Evolutionary conservation across 2,888 invertebrate genomes (phyloP), one percentile per base, ranked within the genome.

Genomic region (Tenodera sinensis): DNA sequence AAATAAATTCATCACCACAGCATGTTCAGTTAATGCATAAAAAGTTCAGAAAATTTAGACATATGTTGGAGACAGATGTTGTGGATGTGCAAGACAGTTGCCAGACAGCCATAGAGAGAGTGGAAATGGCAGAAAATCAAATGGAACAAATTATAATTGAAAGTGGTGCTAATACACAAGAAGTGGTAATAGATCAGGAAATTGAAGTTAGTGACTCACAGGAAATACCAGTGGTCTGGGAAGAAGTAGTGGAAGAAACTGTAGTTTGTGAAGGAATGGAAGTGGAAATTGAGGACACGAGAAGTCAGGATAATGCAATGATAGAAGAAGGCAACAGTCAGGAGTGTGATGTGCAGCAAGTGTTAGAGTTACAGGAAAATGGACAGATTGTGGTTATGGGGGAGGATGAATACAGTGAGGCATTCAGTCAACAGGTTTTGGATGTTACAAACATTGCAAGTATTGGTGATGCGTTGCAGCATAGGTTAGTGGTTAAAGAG

Each of bases 1-100:
- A 90, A 94, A 92, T 92, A 94, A 94, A 91, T 93, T 93, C 30
- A 92, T 93, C 83, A 91, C 91, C 90, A 94, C 92, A 90, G 94
- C 94, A 93, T 30, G 34, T 87, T n/a, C 87, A 82, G 34, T 20
- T 87, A 42, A 83, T 87, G 27, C 87, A 87, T 28, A 87, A 87
- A 27, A 87, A 87, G 30, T 87, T 87, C 15, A 82, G 87, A n/a
- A 87, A 87, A 6, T 87, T 87, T 83, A 82, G 87, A 14, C 87
- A 34, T n/a, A 87, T 87, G 87, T 42, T 87, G 3, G 87, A 87
- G 42, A 27, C 54, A 81, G 86, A 83, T 83, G 34, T 81, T 8
- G 30, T 30, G 4, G 87, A 87, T 34, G 25, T 82, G 8, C 85
- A 94, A 93, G 83, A 85, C 28, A 94, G 94, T 93, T 94, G 94